These are phyloP conservation scores for Holothuria leucospilota DNA, from an alignment of 53 echinoderm and acorn worm genomes.

Conservation along the genomic window DNA sequence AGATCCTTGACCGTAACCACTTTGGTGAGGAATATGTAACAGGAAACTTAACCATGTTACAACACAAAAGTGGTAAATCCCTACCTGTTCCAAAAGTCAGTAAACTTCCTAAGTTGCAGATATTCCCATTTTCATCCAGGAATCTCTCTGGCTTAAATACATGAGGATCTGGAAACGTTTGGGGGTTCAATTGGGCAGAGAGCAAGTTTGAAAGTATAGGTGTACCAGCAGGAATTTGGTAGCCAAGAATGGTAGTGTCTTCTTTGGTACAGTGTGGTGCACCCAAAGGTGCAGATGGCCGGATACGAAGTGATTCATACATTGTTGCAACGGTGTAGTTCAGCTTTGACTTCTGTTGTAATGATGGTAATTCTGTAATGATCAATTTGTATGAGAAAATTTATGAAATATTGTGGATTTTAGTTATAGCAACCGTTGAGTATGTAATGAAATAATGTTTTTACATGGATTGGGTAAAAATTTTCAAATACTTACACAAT, in stretches of 20 bases:
- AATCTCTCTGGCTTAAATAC: slow-evolving; percentile 61
- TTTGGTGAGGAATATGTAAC: too few species aligned
- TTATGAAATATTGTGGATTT: too few species aligned
- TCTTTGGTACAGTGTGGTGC: slow-evolving; percentile 57
- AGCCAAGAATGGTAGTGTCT: slow-evolving; percentile 43
- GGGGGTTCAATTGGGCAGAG: slow-evolving; percentile 44
- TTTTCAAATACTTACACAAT: too few species aligned
- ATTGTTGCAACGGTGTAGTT: slow-evolving; percentile 61
- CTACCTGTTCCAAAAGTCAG: slow-evolving; percentile 38
- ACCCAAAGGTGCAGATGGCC: slow-evolving; percentile 66
- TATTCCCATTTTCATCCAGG: slow-evolving; percentile 9
- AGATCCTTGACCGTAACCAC: too few species aligned
- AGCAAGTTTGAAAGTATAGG: slow-evolving; percentile 46
- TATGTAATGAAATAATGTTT: too few species aligned
- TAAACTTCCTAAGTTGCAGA: not conserved
- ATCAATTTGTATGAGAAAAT: too few species aligned
- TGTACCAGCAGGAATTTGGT: slow-evolving; percentile 36
- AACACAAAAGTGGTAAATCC: not conserved
- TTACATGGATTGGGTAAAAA: too few species aligned
- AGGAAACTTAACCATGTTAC: not conserved
- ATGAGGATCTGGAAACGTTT: slow-evolving; percentile 57
- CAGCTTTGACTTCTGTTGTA: slow-evolving; percentile 19
- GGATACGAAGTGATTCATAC: slow-evolving; percentile 58
- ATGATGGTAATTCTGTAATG: slow-evolving; percentile 11
- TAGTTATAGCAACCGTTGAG: too few species aligned